These are phyloP conservation scores for Anoura caudifer DNA, from an alignment of 2,113 vertebrate genomes.

Conservation along the genomic window DNA sequence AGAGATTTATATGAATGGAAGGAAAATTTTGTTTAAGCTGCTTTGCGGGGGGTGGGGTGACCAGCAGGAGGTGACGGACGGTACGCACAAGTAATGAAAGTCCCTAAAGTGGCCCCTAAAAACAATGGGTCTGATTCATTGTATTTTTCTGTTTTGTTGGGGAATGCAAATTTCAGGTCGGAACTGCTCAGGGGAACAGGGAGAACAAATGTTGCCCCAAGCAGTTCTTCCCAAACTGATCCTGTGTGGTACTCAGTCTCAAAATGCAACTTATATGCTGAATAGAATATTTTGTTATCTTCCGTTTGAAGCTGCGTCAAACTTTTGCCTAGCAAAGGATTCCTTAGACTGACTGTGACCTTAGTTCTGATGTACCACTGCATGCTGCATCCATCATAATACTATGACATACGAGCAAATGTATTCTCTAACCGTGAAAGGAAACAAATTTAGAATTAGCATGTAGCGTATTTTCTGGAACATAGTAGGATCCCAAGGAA, in stretches of 20 bases:
- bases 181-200: not conserved
- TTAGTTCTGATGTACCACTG: not conserved
- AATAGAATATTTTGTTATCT: not conserved
- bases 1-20: not conserved
- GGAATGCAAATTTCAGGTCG: not conserved
- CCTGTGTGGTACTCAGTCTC: not conserved
- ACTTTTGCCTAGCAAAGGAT: not conserved
- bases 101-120: not conserved
- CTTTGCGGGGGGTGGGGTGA: fast-evolving
- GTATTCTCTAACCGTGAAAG: not conserved
- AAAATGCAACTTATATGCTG: not conserved
- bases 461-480: not conserved
- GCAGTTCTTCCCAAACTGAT: not conserved
- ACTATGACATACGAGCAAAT: not conserved
- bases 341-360: not conserved
- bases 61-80: not conserved
- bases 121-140: not conserved
- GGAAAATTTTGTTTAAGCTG: not conserved
- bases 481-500: not conserved
- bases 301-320: not conserved
- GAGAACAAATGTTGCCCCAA: not conserved
- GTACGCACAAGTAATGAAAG: not conserved
- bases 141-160: not conserved
- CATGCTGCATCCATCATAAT: not conserved
- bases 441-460: not conserved